phyloP scores from a whole-genome alignment of 2,888 invertebrate species.

The Parnassius orleans region DNA sequence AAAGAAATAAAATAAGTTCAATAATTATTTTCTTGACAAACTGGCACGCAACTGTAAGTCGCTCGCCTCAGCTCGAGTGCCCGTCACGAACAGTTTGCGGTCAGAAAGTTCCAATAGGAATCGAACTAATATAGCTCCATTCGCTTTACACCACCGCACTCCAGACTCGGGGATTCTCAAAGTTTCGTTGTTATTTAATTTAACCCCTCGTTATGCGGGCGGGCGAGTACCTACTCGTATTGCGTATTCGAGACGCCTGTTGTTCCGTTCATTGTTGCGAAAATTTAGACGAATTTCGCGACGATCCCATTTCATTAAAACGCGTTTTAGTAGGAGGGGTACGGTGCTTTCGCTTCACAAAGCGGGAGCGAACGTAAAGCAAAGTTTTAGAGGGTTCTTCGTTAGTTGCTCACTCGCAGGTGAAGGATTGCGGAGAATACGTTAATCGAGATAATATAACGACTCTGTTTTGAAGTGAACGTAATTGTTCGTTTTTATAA shows the following conservation, averaged over 20 bases:
- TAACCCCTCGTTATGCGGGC: slow-evolving; percentile 71
- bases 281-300: slow-evolving; percentile 73
- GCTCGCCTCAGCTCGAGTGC: slow-evolving; percentile 32
- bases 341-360: slow-evolving; percentile 68
- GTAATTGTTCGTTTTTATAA: neutral
- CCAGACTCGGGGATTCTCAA: slow-evolving; percentile 48
- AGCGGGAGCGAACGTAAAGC: slow-evolving; percentile 64
- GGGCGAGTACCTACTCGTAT: slow-evolving; percentile 45
- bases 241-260: slow-evolving; percentile 56
- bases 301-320: slow-evolving; percentile 74
- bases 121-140: slow-evolving; percentile 56
- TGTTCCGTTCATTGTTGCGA: slow-evolving; percentile 66
- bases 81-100: slow-evolving; percentile 58
- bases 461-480: slow-evolving; percentile 25
- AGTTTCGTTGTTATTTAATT: slow-evolving; percentile 76
- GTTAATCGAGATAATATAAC: slow-evolving; percentile 40
- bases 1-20: neutral
- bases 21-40: slow-evolving; percentile 28
- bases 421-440: slow-evolving; percentile 43
- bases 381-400: slow-evolving; percentile 70
- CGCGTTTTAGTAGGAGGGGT: slow-evolving; percentile 67
- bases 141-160: slow-evolving; percentile 41
- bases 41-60: slow-evolving; percentile 33
- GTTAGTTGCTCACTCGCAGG: slow-evolving; percentile 70
- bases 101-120: slow-evolving; percentile 60